Evolutionary conservation across 1,140 invertebrate genomes (phyloP).

Genomic region (Tetranychus urticae): DNA sequence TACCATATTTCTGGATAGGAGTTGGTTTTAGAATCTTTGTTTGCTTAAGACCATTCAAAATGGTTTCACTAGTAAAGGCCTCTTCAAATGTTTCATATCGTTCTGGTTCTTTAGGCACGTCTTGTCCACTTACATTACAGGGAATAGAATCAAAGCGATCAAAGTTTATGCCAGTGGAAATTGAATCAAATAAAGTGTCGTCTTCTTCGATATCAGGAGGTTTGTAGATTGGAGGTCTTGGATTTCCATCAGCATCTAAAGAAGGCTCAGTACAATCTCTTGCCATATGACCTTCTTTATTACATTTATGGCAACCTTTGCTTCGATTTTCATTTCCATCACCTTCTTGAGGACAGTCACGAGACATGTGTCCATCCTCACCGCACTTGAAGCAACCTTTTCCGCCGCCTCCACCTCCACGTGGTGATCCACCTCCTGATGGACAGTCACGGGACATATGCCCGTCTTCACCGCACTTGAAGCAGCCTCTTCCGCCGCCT

Average conservation of each 20-base stretch:
- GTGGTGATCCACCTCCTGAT: constrained; percentile 17
- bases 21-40: constrained; percentile 65
- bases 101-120: constrained; percentile 18
- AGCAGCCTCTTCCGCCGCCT: constrained; percentile 9
- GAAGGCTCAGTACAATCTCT: constrained; percentile 16
- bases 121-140: constrained; percentile 47
- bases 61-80: constrained; percentile 29
- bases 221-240: constrained; percentile 31
- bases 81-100: constrained; percentile 42
- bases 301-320: constrained; percentile 15
- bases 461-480: constrained; percentile 11
- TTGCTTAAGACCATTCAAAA: constrained; percentile 51
- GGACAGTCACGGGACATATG: constrained; percentile 15
- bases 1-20: constrained; percentile 71
- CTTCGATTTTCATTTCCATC: background rate
- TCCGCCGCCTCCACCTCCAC: background rate
- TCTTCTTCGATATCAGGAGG: constrained; percentile 46
- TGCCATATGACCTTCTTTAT: constrained; percentile 18
- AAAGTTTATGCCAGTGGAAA: constrained; percentile 64
- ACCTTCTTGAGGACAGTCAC: constrained; percentile 13
- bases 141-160: constrained; percentile 57
- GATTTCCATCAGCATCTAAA: constrained; percentile 8
- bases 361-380: constrained; percentile 13
- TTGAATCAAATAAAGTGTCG: constrained; percentile 39
- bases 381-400: constrained; percentile 9